These are phyloP conservation scores for Rhinoraja longicauda DNA, from an alignment of 2,797 vertebrate species.

Conservation along the genomic window DNA sequence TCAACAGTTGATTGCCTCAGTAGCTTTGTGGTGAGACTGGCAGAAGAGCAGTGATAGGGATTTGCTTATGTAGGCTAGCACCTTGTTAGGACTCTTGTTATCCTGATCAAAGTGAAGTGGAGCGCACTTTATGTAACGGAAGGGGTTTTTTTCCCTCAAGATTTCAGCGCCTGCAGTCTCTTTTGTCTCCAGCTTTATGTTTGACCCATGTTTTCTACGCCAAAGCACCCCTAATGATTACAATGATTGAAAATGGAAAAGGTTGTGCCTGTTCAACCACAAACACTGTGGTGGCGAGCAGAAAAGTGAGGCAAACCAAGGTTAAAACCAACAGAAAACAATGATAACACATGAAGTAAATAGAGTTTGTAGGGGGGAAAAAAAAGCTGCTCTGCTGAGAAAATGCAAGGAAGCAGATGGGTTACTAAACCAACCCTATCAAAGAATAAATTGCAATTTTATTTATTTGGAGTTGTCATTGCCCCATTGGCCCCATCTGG, in stretches of 20 bases:
- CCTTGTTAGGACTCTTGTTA: not conserved
- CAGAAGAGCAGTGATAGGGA: not conserved
- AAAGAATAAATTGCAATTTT: not conserved
- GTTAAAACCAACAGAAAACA: not conserved
- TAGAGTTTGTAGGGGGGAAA: not conserved
- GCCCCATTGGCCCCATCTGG: conserved; percentile 36
- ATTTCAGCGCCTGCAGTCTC: too few relatives aligned
- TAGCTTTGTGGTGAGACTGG: too few relatives aligned
- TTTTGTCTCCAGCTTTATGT: not conserved
- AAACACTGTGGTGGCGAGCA: not conserved
- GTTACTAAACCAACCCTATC: conserved; percentile 1
- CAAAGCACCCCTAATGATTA: not conserved
- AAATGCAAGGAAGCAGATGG: not conserved
- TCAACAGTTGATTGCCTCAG: not conserved
- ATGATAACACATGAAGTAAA: not conserved
- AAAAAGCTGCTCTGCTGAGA: not conserved
- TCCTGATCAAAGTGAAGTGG: not conserved
- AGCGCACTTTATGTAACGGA: too few relatives aligned
- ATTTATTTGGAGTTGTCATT: conserved; percentile 31
- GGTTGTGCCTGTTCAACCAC: too few relatives aligned
- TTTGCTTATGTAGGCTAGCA: not conserved
- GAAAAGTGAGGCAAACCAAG: not conserved
- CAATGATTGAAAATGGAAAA: not conserved
- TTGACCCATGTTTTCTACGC: not conserved
- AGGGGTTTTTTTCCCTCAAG: too few relatives aligned